Evolutionary conservation across 2,797 vertebrate genomes (phyloP).

Genomic region (Erithacus rubecula): DNA sequence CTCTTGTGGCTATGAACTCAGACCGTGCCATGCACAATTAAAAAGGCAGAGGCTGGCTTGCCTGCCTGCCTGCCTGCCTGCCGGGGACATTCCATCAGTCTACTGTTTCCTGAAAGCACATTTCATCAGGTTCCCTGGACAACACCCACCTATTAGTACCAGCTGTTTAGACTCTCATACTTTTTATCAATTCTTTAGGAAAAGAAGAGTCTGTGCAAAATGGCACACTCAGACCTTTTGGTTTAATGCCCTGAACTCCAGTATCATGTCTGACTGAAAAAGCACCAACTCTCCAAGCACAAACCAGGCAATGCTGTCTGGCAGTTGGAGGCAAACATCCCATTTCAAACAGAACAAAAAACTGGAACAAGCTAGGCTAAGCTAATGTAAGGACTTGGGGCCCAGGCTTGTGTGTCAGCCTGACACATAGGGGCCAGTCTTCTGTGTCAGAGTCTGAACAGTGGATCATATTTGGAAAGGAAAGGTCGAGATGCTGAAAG

Average conservation of each 20-base stretch:
- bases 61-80: not conserved
- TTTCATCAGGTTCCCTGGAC: not conserved
- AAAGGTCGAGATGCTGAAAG: not conserved
- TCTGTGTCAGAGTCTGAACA: not conserved
- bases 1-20: not conserved
- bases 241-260: not conserved
- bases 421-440: not conserved
- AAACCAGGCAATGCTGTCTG: not conserved
- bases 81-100: not conserved
- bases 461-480: not conserved
- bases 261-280: not conserved
- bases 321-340: not conserved
- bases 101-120: not conserved
- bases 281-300: not conserved
- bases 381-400: not conserved
- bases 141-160: not conserved
- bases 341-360: not conserved
- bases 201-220: not conserved
- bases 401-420: not conserved
- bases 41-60: not conserved
- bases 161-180: not conserved
- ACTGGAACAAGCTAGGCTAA: not conserved
- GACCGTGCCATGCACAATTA: not conserved
- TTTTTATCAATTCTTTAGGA: not conserved
- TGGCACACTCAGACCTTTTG: not conserved